Conservation (phyloP, 2,113 vertebrate genomes). For the Eptesicus fuscus region DNA sequence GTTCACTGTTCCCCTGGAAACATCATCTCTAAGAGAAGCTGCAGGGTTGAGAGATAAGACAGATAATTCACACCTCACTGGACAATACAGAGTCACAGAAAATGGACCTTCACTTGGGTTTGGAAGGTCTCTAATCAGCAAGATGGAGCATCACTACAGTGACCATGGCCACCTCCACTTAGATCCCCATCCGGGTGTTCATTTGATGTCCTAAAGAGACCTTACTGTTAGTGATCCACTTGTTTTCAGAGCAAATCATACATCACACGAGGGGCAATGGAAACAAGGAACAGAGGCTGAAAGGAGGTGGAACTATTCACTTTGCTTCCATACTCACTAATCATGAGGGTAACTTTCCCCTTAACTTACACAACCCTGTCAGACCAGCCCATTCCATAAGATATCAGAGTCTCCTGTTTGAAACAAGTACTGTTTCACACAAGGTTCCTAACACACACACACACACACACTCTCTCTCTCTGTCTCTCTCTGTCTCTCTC, state of each 20-base stretch:
- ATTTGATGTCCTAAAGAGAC: slow-evolving; percentile 6
- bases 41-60: not conserved
- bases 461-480: too few relatives aligned
- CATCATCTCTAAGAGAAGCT: not conserved
- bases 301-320: not conserved
- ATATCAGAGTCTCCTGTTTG: not conserved
- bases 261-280: not conserved
- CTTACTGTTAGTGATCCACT: not conserved
- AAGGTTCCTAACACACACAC: not conserved
- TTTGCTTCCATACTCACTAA: not conserved
- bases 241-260: not conserved
- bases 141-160: accelerated
- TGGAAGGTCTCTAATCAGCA: not conserved
- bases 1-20: not conserved
- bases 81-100: not conserved
- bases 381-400: not conserved
- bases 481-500: too few relatives aligned
- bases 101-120: not conserved
- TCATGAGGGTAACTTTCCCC: not conserved
- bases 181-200: not conserved
- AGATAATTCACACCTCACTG: not conserved
- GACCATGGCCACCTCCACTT: not conserved
- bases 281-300: not conserved
- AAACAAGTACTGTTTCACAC: not conserved
- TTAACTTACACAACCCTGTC: not conserved